Evolutionary conservation across 2,888 invertebrate species (phyloP), one percentile per base, ranked within the genome.

Genomic region (Cryptocephalus primarius): DNA sequence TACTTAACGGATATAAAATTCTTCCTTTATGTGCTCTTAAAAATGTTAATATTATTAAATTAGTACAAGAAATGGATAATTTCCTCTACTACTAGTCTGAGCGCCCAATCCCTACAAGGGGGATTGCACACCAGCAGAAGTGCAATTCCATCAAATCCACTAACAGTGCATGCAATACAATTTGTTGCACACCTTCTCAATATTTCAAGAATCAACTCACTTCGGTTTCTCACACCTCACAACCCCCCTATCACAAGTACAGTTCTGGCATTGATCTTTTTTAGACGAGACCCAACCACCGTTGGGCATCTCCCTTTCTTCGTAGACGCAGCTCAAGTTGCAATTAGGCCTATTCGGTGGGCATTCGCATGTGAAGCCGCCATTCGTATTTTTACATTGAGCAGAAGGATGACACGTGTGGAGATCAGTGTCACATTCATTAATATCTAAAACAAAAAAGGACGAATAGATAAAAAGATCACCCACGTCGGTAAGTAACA

Each of bases 331-430:
- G 78, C 82, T 82, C 57, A 83, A 73, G 67, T 78, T 79, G 67
- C 85, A 85, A 34, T 55, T 51, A 4, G 53, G 49, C 33, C 68
- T 59, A 39, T 63, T 61, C 31, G 62, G 67, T 43, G 79, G 75
- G 68, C 90, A 91, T 60, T 78, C 74, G 69, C 92, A 91, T 59
- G 76, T 73, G 70, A 85, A 91, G 46, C 85, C 79, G 42, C 92
- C 91, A 42, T 85, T 80, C 8, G 77, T 81, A 69, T 91, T 91
- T 57, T 83, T 74, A 71, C 91, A 92, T 56, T 77, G 77, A 56
- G 88, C 83, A 57, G 79, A 80, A 40, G 79, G 76, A 66, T 88
- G 88, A 67, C 92, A 92, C 50, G 86, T 86, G 71, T 88, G 85
- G 56, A 75, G 74, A 52, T 80, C 80, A 61, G 82, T 82, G 60